Percentiles rank a stretch among this genome's conserved stretches.
phyloP scores from a whole-genome alignment of 1,140 invertebrate species.

The Sarcophaga peregrina region DNA sequence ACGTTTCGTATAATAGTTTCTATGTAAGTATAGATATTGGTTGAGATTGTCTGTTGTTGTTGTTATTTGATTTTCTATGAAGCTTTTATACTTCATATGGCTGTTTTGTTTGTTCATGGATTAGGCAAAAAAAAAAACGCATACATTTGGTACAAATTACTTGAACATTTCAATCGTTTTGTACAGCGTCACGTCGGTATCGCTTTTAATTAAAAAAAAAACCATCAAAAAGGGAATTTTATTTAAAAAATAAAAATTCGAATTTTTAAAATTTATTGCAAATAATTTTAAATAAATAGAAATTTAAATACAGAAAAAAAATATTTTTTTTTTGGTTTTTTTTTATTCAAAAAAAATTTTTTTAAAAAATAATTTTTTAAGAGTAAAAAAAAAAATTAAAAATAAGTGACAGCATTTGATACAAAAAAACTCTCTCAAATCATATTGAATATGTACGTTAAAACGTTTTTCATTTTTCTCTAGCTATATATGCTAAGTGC shows the following conservation, averaged over 20 bases:
- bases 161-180: slow-evolving; percentile 34
- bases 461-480: too few species aligned
- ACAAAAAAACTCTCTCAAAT: too few species aligned
- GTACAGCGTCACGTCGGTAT: slow-evolving; percentile 20
- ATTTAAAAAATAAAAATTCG: not conserved
- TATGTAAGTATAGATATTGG: not conserved
- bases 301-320: not conserved
- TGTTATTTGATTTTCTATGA: not conserved
- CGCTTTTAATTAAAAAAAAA: not conserved
- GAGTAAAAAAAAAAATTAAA: not conserved
- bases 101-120: not conserved
- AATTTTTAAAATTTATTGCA: not conserved
- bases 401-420: not conserved
- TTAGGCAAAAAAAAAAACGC: not conserved
- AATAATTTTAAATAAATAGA: not conserved
- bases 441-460: too few species aligned
- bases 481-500: too few species aligned
- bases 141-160: slow-evolving; percentile 26
- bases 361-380: not conserved
- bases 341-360: not conserved
- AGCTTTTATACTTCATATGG: too few species aligned
- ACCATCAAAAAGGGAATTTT: too few species aligned
- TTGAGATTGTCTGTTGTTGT: not conserved
- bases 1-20: slow-evolving; percentile 11
- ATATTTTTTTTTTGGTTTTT: slow-evolving; percentile 3